Evolutionary conservation across 2,888 invertebrate genomes (phyloP).

Genomic region (Plagiodera versicolora): DNA sequence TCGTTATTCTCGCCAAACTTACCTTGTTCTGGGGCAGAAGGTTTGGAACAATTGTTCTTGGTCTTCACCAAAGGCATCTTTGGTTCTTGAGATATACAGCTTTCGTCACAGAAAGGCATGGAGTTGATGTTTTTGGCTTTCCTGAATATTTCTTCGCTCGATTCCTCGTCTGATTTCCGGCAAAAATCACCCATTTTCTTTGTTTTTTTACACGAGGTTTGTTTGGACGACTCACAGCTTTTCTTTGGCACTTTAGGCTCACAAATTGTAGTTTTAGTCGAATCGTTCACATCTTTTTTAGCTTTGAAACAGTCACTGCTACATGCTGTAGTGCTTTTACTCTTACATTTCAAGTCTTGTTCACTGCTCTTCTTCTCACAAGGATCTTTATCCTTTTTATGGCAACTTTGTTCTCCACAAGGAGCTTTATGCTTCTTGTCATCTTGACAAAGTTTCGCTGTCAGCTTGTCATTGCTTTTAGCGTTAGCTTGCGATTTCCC

Average conservation of each 20-base stretch:
- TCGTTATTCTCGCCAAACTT: background rate
- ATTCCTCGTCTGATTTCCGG: background rate
- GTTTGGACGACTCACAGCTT: background rate
- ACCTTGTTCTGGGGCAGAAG: background rate
- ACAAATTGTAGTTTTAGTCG: background rate
- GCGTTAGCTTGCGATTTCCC: background rate
- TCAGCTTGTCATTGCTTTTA: background rate
- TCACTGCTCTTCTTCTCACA: slow-evolving; percentile 2
- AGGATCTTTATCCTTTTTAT: background rate
- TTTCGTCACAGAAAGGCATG: slow-evolving; percentile 4
- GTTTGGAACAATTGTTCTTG: background rate
- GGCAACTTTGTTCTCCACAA: too few relatives aligned
- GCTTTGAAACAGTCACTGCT: background rate
- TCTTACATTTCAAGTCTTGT: background rate
- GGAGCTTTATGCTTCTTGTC: background rate
- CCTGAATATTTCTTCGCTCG: slow-evolving; percentile 15
- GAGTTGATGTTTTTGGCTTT: background rate
- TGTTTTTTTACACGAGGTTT: background rate
- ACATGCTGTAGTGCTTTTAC: background rate
- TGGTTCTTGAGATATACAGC: slow-evolving; percentile 2
- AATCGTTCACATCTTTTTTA: background rate
- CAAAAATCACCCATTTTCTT: background rate
- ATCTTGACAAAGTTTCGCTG: background rate
- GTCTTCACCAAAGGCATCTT: slow-evolving; percentile 5
- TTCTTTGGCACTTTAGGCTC: too few relatives aligned